Base-by-base conservation (phyloP, 2,797 vertebrate genomes). In the Gastrophryne carolinensis region DNA sequence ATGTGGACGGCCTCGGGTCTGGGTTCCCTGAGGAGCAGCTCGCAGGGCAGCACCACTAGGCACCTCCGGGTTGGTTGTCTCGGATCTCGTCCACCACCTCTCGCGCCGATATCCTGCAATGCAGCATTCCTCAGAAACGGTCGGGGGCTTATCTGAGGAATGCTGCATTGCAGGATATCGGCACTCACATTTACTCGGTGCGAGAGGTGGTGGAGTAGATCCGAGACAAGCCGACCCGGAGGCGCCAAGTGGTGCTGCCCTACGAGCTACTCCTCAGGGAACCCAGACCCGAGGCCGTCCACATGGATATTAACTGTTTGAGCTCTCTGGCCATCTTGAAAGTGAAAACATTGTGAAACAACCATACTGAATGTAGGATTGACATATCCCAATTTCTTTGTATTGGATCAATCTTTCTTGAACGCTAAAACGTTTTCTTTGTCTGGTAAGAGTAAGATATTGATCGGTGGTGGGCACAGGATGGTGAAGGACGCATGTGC, bases 31-130 rank as follows among this genome's bases (percentile, higher is more conserved):
- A 95, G 92, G 34, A 32, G 81, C 13, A 98, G 91, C 81, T 91
- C 82, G 80, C 95, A 97, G 1, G 96, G 95, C 71, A 98, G 87
- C 54, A 96, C 89, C 0, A 93, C 89, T 78, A 97, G 84, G 21
- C 92, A 91, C 82, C 86, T 86, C 81, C 90, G 88, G 41, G 95
- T 94, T 58, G 90, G 84, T 90, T 94, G 85, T 97, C 95, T 52
- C 94, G 84, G 82, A 98, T 96, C 90, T 98, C 95, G 13, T 87
- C 85, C 72, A 98, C 89, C 34, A 98, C 95, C n/a, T 95, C 95
- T 75, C 83, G 91, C 79, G 95, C 75, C 0, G 94, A 96, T 17
- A 79, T 96, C 96, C 89, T 97, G 96, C 0, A 98, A 81, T 72
- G 91, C 85, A 1, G 92, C 94, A 24, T 87, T 91, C 82, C 88